phyloP scores from a whole-genome alignment of 92 coral and sea anemone genomes.

The Palythoa grandiflora region DNA sequence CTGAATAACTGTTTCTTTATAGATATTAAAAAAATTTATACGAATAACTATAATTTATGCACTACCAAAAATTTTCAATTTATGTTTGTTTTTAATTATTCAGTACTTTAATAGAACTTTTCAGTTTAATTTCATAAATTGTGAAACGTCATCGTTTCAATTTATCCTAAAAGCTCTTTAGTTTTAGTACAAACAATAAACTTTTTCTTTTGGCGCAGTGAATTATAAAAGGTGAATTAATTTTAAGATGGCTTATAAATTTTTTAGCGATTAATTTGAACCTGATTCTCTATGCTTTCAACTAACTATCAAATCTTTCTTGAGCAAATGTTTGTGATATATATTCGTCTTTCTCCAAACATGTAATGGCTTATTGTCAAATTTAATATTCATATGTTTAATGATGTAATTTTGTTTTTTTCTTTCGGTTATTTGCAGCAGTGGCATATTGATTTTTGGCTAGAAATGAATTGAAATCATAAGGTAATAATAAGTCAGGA shows the following conservation, averaged over 20 bases:
- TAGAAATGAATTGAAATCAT: no score
- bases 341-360: no score
- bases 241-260: background rate
- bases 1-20: background rate
- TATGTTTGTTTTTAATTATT: background rate
- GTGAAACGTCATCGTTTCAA: background rate
- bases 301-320: no score
- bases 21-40: background rate
- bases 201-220: background rate
- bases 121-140: background rate
- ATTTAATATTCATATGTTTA: no score
- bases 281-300: no score
- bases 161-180: background rate
- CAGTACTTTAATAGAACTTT: background rate
- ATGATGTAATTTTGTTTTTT: no score
- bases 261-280: background rate
- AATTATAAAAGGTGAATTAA: background rate
- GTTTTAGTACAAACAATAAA: background rate
- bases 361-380: no score
- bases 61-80: background rate
- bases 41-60: background rate
- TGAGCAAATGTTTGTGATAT: no score
- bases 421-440: no score
- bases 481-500: background rate
- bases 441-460: no score